Conservation (phyloP, 2,888 invertebrate genomes). For the Dione vanillae region DNA sequence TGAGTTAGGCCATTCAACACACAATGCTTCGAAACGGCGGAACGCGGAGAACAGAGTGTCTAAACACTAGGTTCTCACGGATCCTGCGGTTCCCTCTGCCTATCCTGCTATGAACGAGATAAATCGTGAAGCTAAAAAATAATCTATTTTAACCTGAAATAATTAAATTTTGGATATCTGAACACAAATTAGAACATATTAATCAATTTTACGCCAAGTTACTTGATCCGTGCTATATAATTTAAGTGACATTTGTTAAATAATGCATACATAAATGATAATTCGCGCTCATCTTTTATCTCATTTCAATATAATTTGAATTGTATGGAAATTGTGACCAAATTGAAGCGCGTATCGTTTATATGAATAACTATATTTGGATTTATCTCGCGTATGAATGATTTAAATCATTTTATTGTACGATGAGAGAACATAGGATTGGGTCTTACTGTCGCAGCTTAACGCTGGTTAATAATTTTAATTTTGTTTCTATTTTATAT, state of each 20-base stretch:
- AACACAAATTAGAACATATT: background rate
- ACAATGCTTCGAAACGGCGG: too few relatives aligned
- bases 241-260: constrained; percentile 13
- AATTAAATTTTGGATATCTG: background rate
- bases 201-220: background rate
- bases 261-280: constrained; percentile 22
- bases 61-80: too few relatives aligned
- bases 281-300: constrained; percentile 10
- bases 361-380: background rate
- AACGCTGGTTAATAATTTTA: too few relatives aligned
- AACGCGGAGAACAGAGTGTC: too few relatives aligned
- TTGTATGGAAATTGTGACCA: constrained; percentile 17
- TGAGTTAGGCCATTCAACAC: too few relatives aligned
- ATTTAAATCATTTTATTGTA: constrained; percentile 1
- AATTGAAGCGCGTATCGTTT: background rate
- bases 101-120: too few relatives aligned
- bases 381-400: background rate
- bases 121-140: too few relatives aligned
- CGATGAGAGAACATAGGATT: background rate
- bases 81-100: too few relatives aligned
- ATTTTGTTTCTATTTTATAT: too few relatives aligned
- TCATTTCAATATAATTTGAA: constrained; percentile 22
- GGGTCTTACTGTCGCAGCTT: background rate
- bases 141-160: background rate
- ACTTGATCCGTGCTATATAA: constrained; percentile 10